Evolutionary conservation across 2,113 vertebrate species (phyloP).

Genomic region (Callionymus lyra): DNA sequence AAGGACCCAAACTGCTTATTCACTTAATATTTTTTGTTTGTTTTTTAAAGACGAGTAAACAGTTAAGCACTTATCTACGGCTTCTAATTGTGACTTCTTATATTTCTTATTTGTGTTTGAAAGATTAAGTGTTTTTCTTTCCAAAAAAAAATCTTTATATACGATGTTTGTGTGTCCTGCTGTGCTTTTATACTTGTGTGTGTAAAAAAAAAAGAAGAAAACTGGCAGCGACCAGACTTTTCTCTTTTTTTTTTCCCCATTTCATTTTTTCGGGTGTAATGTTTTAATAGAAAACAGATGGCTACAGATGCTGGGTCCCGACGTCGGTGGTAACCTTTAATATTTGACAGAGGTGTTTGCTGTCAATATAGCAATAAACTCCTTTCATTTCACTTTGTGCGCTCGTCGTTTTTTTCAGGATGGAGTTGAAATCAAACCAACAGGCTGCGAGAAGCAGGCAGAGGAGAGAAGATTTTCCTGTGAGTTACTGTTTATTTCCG

Average conservation of each 20-base stretch:
- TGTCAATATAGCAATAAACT: conserved; percentile 62
- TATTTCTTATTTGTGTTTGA: no score
- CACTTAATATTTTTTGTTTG: no score
- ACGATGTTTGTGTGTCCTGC: no score
- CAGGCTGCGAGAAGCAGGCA: conserved; percentile 66
- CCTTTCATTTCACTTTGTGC: conserved; percentile 22
- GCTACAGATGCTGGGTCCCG: conserved; percentile 61
- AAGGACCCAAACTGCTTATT: no score
- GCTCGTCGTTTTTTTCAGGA: conserved; percentile 60
- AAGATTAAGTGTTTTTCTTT: no score
- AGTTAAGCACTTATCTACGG: no score
- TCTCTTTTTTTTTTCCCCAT: no score
- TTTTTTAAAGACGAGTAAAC: no score
- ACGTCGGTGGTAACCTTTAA: conserved; percentile 67
- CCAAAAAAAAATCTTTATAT: no score
- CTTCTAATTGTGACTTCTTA: no score
- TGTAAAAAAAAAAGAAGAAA: conserved; percentile 20
- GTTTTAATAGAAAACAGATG: conserved; percentile 74
- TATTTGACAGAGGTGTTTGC: conserved; percentile 76
- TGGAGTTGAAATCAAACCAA: conserved; percentile 75
- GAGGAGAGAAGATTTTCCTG: conserved; percentile 6
- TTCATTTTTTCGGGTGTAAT: conserved; percentile 59
- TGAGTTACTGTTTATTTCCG: conserved; percentile 7
- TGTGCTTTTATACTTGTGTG: conserved; percentile 14
- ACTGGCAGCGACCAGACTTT: conserved; percentile 18